Conservation (phyloP, 2,113 vertebrate genomes). For the Pipa parva region DNA sequence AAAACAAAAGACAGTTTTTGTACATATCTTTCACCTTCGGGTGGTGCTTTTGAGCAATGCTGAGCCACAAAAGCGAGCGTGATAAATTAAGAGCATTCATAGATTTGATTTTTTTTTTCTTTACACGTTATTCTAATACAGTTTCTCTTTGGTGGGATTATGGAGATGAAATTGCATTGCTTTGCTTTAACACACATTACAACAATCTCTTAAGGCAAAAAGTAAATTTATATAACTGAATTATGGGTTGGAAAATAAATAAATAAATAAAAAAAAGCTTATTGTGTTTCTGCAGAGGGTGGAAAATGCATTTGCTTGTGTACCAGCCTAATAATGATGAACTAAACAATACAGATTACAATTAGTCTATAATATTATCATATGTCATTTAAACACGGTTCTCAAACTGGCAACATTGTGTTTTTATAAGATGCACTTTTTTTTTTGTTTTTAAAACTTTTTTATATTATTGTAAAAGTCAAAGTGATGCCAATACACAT, state of each 20-base stretch:
- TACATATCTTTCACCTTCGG: slow-evolving; percentile 64
- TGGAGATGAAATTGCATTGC: slow-evolving; percentile 66
- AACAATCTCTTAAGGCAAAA: slow-evolving; percentile 67
- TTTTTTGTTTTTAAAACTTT: neutral
- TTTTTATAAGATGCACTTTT: neutral
- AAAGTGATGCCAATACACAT: too few relatives aligned
- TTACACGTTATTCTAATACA: slow-evolving; percentile 60
- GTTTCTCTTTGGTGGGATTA: slow-evolving; percentile 63
- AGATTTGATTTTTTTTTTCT: neutral
- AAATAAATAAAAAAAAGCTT: slow-evolving; percentile 44
- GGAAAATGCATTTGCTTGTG: neutral
- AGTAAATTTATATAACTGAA: slow-evolving; percentile 62
- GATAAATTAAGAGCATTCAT: slow-evolving; percentile 40
- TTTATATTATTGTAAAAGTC: too few relatives aligned
- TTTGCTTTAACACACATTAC: slow-evolving; percentile 64
- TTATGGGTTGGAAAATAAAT: slow-evolving; percentile 51
- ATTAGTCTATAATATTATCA: slow-evolving; percentile 5
- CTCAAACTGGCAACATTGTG: neutral
- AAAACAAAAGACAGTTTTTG: slow-evolving; percentile 39
- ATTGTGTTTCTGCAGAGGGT: slow-evolving; percentile 22
- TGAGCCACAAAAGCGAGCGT: slow-evolving; percentile 14
- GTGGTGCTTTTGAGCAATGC: slow-evolving; percentile 78
- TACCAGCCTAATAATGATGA: slow-evolving; percentile 17
- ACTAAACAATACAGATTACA: neutral
- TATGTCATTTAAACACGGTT: slow-evolving; percentile 4